Percentiles rank a stretch among this genome's conserved stretches.
These are phyloP conservation scores for Sicus ferrugineus DNA, from an alignment of 2,888 invertebrate genomes.

Conservation along the genomic window DNA sequence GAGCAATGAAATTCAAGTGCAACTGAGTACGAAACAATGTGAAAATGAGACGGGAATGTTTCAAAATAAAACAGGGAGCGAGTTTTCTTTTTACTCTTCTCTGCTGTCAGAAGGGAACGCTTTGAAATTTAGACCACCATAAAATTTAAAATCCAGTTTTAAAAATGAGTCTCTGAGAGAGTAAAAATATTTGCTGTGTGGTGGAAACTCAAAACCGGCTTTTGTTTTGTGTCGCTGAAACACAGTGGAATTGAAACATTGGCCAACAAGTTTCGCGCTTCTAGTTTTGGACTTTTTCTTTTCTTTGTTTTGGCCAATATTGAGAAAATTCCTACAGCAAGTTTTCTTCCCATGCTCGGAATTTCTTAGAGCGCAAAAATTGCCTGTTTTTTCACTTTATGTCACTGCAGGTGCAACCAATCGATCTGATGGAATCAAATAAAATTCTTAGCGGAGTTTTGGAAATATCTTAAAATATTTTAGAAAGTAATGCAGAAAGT, in stretches of 20 bases:
- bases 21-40: background rate
- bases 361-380: background rate
- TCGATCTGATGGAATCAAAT: too few species aligned
- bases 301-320: background rate
- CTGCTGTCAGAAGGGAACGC: too few species aligned
- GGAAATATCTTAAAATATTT: too few species aligned
- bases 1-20: background rate
- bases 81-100: too few species aligned
- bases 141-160: too few species aligned
- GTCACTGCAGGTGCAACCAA: background rate
- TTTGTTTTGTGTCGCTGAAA: slow-evolving; percentile 4
- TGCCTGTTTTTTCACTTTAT: background rate
- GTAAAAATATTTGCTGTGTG: slow-evolving; percentile 2
- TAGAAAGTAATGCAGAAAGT: too few species aligned
- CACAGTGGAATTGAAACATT: background rate
- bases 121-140: too few species aligned
- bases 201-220: slow-evolving; percentile 8
- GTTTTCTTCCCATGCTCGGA: background rate
- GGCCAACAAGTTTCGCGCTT: slow-evolving; percentile 13
- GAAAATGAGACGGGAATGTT: background rate
- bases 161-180: background rate
- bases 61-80: background rate
- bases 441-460: too few species aligned
- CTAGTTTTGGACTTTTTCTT: background rate
- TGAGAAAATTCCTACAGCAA: slow-evolving; percentile 8